Evolutionary conservation across 2,888 invertebrate genomes (phyloP).

Genomic region (Megastigmus dorsalis): DNA sequence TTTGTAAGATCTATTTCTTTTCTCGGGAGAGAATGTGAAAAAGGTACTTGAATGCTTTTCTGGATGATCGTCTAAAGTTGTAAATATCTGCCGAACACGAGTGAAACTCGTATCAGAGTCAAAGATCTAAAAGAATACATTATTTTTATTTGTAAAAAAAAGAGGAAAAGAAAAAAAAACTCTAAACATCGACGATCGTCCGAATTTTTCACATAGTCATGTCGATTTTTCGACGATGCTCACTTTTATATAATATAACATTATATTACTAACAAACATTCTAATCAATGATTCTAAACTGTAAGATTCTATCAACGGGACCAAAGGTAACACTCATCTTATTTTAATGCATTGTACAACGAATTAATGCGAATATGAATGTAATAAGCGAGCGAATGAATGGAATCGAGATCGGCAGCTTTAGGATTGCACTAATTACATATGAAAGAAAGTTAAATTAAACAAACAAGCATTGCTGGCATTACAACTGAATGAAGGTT

Average conservation of each 20-base stretch:
- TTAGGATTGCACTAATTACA: slow-evolving; percentile 20
- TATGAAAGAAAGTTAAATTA: slow-evolving; percentile 14
- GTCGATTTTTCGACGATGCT: slow-evolving; percentile 43
- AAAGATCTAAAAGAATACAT: slow-evolving; percentile 31
- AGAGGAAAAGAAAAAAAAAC: slow-evolving; percentile 4
- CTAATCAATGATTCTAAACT: slow-evolving; percentile 65
- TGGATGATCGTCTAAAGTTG: slow-evolving; percentile 38
- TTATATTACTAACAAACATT: slow-evolving; percentile 56
- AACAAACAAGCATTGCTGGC: slow-evolving; percentile 12
- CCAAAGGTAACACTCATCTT: slow-evolving; percentile 70
- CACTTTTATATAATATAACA: slow-evolving; percentile 52
- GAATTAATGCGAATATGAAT: slow-evolving; percentile 57
- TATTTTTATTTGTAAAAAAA: slow-evolving; percentile 37
- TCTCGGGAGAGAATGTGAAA: slow-evolving; percentile 21
- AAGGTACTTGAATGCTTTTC: slow-evolving; percentile 17
- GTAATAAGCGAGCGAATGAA: slow-evolving; percentile 37
- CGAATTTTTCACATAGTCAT: slow-evolving; percentile 49
- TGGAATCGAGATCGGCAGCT: slow-evolving; percentile 30
- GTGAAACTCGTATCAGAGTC: slow-evolving; percentile 32
- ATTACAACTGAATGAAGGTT: slow-evolving; percentile 26
- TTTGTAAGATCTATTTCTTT: slow-evolving; percentile 31
- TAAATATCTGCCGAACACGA: slow-evolving; percentile 45
- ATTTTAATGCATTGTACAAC: slow-evolving; percentile 65
- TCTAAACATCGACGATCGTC: slow-evolving; percentile 38
- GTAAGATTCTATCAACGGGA: slow-evolving; percentile 70